Base-by-base conservation (phyloP, 2,888 invertebrate genomes). In the Phaonia tiefii region DNA sequence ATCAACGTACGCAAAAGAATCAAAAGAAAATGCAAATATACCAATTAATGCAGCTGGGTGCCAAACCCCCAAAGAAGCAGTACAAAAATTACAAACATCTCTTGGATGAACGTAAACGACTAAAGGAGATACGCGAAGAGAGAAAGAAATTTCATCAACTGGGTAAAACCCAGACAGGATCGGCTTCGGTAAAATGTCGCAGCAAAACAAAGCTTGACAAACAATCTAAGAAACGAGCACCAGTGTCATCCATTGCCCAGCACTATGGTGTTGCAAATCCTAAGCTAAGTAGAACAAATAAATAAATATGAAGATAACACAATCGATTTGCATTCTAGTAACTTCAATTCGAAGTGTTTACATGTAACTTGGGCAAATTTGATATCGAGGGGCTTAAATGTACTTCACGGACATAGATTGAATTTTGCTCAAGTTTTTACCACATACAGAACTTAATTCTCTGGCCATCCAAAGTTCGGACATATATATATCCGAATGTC, bases 1-100 rank as follows among this genome's bases (percentile, higher is more conserved):
- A 88, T 74, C 96, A 96, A 70, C 94, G 96, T 73, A 92, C 94
- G 75, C 91, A 93, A 1, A 91, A 92, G 10, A 94, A 95, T 86
- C 95, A 96, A 86, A 93, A 94, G 85, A 93, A 95, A 88, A 96
- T 96, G n/a, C 95, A 95, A 92, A 93, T 95, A 54, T 94, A 94
- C 3, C 86, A 89, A 67, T 94, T 96, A 0, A 93, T 97, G 39
- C 95, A 95, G 89, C 92, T 98, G 87, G 97, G 97, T 65, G 97
- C 97, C 0, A 96, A 95, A 90, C 95, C 96, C 2, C 94, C 94
- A 0, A 95, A 94, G 88, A 93, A 93, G 37, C 91, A 92, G 69
- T 93, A 92, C 83, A 91, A 93, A 67, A 96, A 96, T 89, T 96
- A 96, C 87, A 96, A 96, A 89, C 92, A 93, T 60, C 89, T 96